A percentile compares a stretch with the other conserved stretches of the same genome.
Conservation (phyloP, 2,797 vertebrate genomes). For the Dermochelys coriacea region DNA sequence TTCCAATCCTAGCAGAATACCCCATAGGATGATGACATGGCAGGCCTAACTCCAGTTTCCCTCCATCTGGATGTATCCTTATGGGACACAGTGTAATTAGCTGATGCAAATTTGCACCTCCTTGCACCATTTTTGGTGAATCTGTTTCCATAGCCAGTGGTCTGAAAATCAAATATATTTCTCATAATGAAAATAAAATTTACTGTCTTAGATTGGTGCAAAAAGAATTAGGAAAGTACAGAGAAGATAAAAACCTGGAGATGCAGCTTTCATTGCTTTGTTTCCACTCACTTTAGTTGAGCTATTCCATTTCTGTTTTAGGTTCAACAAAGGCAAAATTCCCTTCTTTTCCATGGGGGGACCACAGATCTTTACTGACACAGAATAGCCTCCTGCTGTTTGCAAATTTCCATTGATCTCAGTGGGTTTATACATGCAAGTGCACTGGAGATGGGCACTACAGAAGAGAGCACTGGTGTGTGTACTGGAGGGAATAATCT, state of each 20-base stretch:
- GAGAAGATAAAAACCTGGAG: neutral
- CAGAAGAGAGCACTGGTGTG: neutral
- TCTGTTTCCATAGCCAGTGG: neutral
- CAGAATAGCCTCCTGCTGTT: accelerated
- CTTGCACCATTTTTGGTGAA: neutral
- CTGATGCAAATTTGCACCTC: neutral
- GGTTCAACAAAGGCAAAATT: conserved; percentile 24
- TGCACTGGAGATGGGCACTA: neutral
- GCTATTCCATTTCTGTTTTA: neutral
- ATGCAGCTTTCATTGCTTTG: neutral
- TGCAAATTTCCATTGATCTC: neutral
- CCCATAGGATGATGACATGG: neutral
- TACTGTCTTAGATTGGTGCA: neutral
- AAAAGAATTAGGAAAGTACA: neutral
- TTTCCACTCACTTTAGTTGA: conserved; percentile 5
- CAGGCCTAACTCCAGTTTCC: neutral
- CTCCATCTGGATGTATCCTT: neutral
- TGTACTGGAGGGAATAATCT: neutral
- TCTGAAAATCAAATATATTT: neutral
- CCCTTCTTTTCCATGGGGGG: neutral
- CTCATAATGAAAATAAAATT: neutral
- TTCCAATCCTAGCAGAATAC: neutral
- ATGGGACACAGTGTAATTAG: neutral
- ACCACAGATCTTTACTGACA: neutral
- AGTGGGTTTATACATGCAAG: neutral